Base-by-base conservation (phyloP, 2,113 vertebrate species). In the Mirounga angustirostris region DNA sequence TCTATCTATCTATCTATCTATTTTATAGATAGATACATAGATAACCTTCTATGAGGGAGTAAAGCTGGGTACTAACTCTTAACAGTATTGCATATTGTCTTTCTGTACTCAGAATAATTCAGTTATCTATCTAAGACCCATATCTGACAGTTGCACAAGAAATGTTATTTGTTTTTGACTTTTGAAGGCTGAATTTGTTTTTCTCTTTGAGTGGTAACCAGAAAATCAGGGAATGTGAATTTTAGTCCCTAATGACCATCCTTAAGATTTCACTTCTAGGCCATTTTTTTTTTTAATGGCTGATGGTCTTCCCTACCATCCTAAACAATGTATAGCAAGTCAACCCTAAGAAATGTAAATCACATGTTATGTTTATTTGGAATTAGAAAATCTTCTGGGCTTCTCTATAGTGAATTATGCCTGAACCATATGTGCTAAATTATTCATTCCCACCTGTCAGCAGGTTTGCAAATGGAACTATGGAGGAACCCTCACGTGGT, bases 141-240 rank as follows among this genome's bases (percentile, higher is more conserved):
- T 61, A 24, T 5, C 59, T 93, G 71, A 89, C 3, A 79, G 46
- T 9, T 85, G 22, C 30, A 81, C 7, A 69, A 89, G 63, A 83
- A 92, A 89, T 80, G 2, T 83, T 86, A 63, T 74, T n/a, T 87
- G 12, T 78, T 92, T 96, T 96, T 79, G 83, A 89, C 24, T 83
- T 63, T 61, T 71, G 40, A 96, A 96, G 46, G 74, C 33, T 73
- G 90, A 84, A 85, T 94, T 92, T 92, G 30, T 84, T 92, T 96
- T 83, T 79, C 67, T 95, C 24, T 93, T 95, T 40, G 56, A 11
- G 82, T 69, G 7, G 2, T 65, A 96, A 94, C 46, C 40, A 21
- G 28, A 58, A 97, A 79, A 90, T 8, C 0, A 50, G 19, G 33
- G 28, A 59, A 83, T 71, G 0, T 94, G 73, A 59, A 92, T 97